phyloP scores from a whole-genome alignment of 2,113 vertebrate species.

The Corythornis cristatus region DNA sequence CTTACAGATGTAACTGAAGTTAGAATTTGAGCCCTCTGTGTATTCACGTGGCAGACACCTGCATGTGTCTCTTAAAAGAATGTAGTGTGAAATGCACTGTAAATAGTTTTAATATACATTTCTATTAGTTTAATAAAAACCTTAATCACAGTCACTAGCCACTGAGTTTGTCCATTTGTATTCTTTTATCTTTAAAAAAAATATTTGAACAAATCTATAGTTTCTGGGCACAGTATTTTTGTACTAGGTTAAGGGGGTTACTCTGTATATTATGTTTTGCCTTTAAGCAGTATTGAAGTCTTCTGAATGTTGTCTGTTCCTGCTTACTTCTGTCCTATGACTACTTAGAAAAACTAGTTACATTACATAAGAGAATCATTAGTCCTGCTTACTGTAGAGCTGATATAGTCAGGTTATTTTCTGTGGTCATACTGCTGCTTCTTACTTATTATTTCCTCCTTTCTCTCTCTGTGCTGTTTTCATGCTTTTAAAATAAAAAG shows the following conservation, averaged over 20 bases:
- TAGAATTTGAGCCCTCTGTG: constrained; percentile 26
- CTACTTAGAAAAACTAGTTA: not conserved
- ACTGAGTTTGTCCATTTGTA: constrained; percentile 72
- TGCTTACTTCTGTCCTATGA: not conserved
- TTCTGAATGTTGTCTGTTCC: not conserved
- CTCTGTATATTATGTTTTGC: constrained; percentile 70
- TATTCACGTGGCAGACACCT: not conserved
- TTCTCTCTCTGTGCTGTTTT: constrained; percentile 50
- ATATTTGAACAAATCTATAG: constrained; percentile 73
- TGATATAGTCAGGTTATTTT: not conserved
- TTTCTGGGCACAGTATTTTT: constrained; percentile 81
- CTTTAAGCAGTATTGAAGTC: constrained; percentile 42
- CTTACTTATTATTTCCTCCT: not conserved
- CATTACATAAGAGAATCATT: not conserved
- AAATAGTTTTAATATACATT: constrained; percentile 73
- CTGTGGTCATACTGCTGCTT: not conserved
- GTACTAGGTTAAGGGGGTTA: constrained; percentile 68
- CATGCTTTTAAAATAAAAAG: constrained; percentile 73
- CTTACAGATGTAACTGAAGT: not conserved
- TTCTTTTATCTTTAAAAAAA: constrained; percentile 68
- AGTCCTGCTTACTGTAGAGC: not conserved
- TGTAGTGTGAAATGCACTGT: constrained; percentile 69
- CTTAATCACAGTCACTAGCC: constrained; percentile 59
- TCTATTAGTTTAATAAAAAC: constrained; percentile 66
- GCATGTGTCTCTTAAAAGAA: constrained; percentile 49